Evolutionary conservation across 64 coral and sea anemone genomes (phyloP).

Genomic region (Porites lutea): DNA sequence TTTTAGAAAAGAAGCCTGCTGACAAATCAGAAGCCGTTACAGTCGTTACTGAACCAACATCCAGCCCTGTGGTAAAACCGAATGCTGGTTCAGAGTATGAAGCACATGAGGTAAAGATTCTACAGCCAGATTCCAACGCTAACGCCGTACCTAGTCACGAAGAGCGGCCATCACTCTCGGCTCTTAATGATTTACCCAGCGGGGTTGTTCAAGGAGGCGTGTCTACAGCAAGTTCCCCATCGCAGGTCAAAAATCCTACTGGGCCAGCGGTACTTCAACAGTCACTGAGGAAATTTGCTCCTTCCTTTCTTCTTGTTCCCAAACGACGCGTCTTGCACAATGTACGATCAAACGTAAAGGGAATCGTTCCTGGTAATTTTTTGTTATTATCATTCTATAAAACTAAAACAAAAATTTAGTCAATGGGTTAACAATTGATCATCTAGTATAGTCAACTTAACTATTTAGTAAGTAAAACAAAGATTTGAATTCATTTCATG

Average conservation of each 20-base stretch:
- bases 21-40: not conserved
- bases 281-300: not conserved
- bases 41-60: not conserved
- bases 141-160: not conserved
- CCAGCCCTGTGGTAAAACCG: not conserved
- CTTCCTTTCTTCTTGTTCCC: constrained; percentile 22
- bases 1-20: constrained; percentile 15
- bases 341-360: constrained; percentile 14
- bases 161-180: not conserved
- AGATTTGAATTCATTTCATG: no score
- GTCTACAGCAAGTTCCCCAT: no score
- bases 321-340: constrained; percentile 16
- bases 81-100: constrained; percentile 11
- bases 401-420: not conserved
- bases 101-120: constrained; percentile 13
- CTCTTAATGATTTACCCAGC: not conserved
- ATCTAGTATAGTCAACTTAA: not conserved
- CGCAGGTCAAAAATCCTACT: not conserved
- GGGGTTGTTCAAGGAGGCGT: not conserved
- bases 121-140: not conserved
- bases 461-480: no score
- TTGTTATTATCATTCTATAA: not conserved
- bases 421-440: no score
- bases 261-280: not conserved
- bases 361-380: not conserved